Conservation (phyloP, 1,140 invertebrate genomes). For the Drosophila azteca region DNA sequence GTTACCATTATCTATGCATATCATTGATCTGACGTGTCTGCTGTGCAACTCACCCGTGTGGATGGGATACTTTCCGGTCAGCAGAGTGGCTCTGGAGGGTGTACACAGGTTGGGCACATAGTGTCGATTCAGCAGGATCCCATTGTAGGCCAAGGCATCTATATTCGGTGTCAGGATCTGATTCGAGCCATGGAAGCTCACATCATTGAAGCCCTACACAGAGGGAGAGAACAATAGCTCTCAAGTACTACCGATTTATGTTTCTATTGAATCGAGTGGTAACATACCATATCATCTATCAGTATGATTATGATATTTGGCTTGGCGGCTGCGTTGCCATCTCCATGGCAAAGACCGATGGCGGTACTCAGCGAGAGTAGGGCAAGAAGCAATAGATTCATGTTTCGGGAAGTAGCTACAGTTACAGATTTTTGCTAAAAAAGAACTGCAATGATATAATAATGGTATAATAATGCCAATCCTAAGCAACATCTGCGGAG, state of each 20-base stretch:
- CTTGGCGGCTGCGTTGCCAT: conserved; percentile 11
- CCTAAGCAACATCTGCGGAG: conserved; percentile 5
- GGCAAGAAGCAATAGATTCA: conserved; percentile 3
- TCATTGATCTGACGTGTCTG: no score
- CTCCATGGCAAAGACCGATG: conserved; percentile 1
- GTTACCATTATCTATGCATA: no score
- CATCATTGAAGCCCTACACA: conserved; percentile 93
- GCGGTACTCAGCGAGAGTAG: conserved; percentile 16
- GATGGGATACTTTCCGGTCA: conserved; percentile 94
- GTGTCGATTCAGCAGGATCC: conserved; percentile 90
- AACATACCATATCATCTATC: conserved; percentile 74
- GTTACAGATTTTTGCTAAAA: no score
- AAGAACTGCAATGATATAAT: no score
- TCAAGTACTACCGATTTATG: no score
- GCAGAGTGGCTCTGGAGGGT: conserved; percentile 89
- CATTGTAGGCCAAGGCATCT: conserved; percentile 91
- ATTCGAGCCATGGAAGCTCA: conserved; percentile 94
- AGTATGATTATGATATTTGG: conserved; percentile 76
- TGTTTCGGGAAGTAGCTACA: neutral
- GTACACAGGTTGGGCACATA: conserved; percentile 92
- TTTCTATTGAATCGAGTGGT: no score
- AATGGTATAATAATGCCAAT: no score
- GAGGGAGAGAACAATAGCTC: no score
- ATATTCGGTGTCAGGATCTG: conserved; percentile 94
- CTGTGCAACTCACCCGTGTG: conserved; percentile 86